phyloP scores from a whole-genome alignment of 2,113 vertebrate genomes.

The Orientallactaga bullata region DNA sequence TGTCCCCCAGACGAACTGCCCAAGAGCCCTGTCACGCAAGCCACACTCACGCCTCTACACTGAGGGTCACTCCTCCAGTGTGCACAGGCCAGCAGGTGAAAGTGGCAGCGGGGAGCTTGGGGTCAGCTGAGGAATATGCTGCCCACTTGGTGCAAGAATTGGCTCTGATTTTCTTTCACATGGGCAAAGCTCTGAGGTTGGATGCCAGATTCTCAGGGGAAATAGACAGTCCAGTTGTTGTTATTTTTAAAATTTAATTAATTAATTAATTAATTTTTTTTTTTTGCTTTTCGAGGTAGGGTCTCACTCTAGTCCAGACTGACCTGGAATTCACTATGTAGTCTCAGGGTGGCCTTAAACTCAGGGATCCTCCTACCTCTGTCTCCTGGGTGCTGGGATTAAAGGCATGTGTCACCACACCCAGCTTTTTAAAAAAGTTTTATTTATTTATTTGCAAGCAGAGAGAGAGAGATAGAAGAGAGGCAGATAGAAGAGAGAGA shows the following conservation, averaged over 20 bases:
- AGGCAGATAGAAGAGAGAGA: too few relatives aligned
- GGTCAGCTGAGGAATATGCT: not conserved
- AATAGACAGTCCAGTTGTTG: too few relatives aligned
- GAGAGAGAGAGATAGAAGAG: too few relatives aligned
- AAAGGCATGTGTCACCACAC: not conserved
- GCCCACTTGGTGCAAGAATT: too few relatives aligned
- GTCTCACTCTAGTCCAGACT: not conserved
- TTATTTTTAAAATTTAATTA: too few relatives aligned
- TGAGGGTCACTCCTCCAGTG: too few relatives aligned
- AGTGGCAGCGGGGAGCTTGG: not conserved
- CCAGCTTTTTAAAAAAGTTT: not conserved
- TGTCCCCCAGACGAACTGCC: not conserved
- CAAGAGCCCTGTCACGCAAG: not conserved
- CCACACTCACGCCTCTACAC: accelerated
- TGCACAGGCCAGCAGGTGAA: not conserved
- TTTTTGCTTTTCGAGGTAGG: not conserved
- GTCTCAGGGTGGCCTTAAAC: not conserved
- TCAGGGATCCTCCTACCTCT: not conserved
- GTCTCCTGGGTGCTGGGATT: not conserved
- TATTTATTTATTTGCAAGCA: too few relatives aligned
- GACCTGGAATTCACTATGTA: not conserved
- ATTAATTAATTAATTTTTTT: not conserved
- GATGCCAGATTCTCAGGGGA: not conserved
- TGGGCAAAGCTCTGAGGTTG: not conserved
- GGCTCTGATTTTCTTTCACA: not conserved